Evolutionary conservation across 2,888 invertebrate genomes (phyloP).

Genomic region (Pilophorus perplexus): DNA sequence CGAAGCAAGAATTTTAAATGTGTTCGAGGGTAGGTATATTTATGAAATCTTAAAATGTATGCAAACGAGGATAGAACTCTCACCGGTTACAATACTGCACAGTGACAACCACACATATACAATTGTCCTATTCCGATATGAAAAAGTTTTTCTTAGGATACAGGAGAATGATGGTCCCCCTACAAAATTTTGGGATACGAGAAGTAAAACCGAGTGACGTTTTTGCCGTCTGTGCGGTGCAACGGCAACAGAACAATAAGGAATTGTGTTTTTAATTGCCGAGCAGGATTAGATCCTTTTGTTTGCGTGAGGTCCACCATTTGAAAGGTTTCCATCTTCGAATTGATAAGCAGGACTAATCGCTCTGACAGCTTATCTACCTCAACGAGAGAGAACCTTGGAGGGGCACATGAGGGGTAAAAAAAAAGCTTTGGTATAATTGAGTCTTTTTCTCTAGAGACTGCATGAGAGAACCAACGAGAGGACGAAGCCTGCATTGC

Average conservation of each 20-base stretch:
- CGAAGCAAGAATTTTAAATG: too few species aligned
- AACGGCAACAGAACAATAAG: slow-evolving; percentile 34
- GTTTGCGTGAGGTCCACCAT: slow-evolving; percentile 36
- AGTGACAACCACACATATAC: too few species aligned
- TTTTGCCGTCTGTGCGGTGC: too few species aligned
- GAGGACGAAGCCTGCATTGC: slow-evolving; percentile 35
- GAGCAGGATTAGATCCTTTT: slow-evolving; percentile 10
- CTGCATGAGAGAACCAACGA: slow-evolving; percentile 34
- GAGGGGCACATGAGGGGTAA: background rate
- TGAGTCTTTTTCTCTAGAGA: slow-evolving; percentile 35
- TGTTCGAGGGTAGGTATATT: too few species aligned
- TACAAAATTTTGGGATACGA: too few species aligned
- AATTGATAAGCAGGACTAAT: slow-evolving; percentile 35
- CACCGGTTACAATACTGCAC: too few species aligned
- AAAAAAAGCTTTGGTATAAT: slow-evolving; percentile 27
- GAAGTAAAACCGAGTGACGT: too few species aligned
- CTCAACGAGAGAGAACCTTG: background rate
- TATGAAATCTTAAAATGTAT: too few species aligned
- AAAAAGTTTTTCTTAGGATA: too few species aligned
- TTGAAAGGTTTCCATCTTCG: slow-evolving; percentile 14
- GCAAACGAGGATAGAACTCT: too few species aligned
- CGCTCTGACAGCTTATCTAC: slow-evolving; percentile 31
- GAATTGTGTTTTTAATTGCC: slow-evolving; percentile 35
- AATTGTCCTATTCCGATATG: too few species aligned
- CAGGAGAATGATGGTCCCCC: too few species aligned